Evolutionary conservation across 2,888 invertebrate genomes (phyloP).

Genomic region (Mechanitis messenoides): DNA sequence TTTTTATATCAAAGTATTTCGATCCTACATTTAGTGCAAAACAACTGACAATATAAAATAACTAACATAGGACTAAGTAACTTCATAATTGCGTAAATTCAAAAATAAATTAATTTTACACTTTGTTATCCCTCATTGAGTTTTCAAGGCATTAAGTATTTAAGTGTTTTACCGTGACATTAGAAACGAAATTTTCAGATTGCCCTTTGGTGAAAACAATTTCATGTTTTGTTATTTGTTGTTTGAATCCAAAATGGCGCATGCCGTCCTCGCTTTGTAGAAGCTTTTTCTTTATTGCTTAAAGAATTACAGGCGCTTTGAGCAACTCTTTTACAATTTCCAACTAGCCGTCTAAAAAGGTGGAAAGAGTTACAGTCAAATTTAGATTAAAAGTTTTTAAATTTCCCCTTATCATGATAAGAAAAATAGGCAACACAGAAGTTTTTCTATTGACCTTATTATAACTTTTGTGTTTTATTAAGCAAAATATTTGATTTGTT

Average conservation of each 20-base stretch:
- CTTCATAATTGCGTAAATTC: too few relatives aligned
- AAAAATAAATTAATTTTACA: too few relatives aligned
- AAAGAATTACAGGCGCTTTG: constrained; percentile 33
- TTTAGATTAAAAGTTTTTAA: constrained; percentile 24
- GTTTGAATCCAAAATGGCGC: constrained; percentile 26
- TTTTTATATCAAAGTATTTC: too few relatives aligned
- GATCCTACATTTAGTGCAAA: too few relatives aligned
- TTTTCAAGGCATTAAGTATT: too few relatives aligned
- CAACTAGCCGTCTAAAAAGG: constrained; percentile 27
- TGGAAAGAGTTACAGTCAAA: constrained; percentile 22
- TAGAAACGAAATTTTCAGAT: constrained; percentile 13
- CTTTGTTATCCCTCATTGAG: too few relatives aligned
- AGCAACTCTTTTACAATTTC: constrained; percentile 32
- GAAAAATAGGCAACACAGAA: background rate
- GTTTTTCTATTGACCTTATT: background rate
- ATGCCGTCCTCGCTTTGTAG: constrained; percentile 25
- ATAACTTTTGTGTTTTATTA: constrained; percentile 1
- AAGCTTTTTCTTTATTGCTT: constrained; percentile 31
- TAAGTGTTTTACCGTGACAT: background rate
- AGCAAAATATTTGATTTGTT: constrained; percentile 1
- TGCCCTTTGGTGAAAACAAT: constrained; percentile 19
- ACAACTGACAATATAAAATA: background rate
- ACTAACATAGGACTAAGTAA: background rate
- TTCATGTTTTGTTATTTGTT: constrained; percentile 26
- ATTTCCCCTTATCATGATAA: background rate